Evolutionary conservation across 1,140 invertebrate genomes (phyloP), one percentile per base, ranked within the genome.

Genomic region (Pemphigus obesinymphae): DNA sequence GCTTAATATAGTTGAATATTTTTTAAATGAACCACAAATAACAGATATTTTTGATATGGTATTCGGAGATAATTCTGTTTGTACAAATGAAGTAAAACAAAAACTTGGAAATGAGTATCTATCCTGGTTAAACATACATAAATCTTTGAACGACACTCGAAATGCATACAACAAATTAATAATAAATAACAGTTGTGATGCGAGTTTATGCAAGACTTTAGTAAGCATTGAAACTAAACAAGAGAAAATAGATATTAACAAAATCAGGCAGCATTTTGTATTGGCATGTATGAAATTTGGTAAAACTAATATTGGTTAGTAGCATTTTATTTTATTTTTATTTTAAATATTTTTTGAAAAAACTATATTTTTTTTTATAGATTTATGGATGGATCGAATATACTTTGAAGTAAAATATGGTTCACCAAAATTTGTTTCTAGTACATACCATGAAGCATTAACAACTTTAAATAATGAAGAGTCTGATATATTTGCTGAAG

Each of bases 361-460:
- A 45, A 20, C 26, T 31, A 15, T 58, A 40, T n/a, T 63, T 31
- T 63, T 80, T 63, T 58, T 7, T 40, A 23, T 29, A 80, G 76
- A 80, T 43, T 58, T 80, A 17, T 80, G 76, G 76, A 80, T 80
- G 76, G 55, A 63, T 7, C n/a, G 76, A 45, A 80, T 80, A 63
- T 63, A 26, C 8, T 80, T 80, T 31, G 76, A 80, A 13, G 8
- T 80, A 1, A 63, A 80, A 8, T 80, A 43, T 45, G 76, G 76
- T 8, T 63, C 76, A 29, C 55, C 76, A 45, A 80, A 61, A 80
- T 29, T 40, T 5, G 76, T 63, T 4, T 63, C 76, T 10, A 45
- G 1, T 45, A 58, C 17, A 29, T 80, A 80, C n/a, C 76, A 63
- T 45, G 11, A 80, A 80, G 76, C 76, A 3, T 31, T 80, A 43